Conservation (phyloP, 2,113 vertebrate species). For the Lamprotornis superbus region DNA sequence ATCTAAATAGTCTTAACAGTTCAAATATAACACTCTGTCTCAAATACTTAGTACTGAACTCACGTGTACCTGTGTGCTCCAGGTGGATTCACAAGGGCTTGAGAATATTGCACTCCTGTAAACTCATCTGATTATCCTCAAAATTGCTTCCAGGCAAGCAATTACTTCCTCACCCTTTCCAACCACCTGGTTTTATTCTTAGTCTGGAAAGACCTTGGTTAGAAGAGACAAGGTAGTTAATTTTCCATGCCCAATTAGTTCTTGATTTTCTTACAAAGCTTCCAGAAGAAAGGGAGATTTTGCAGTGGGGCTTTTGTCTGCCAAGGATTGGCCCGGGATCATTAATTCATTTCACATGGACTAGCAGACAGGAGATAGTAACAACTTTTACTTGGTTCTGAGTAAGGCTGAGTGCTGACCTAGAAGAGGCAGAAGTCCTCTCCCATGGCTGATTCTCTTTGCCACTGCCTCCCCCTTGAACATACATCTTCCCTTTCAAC, state of each 20-base stretch:
- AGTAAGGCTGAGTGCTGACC: background rate
- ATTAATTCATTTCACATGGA: background rate
- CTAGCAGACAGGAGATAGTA: background rate
- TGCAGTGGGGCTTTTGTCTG: background rate
- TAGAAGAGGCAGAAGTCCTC: background rate
- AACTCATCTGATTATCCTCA: background rate
- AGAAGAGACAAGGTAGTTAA: background rate
- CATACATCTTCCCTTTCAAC: background rate
- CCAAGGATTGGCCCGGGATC: background rate
- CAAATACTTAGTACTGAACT: background rate
- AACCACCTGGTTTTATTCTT: background rate
- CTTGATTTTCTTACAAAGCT: background rate
- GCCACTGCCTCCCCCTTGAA: background rate
- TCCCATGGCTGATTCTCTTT: background rate
- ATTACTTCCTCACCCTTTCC: background rate
- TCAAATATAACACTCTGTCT: background rate
- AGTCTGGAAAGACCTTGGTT: background rate
- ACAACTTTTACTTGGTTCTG: background rate
- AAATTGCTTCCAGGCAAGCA: background rate
- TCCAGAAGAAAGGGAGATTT: background rate
- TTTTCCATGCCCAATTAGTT: background rate
- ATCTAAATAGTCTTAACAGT: background rate
- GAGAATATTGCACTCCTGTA: rapidly evolving
- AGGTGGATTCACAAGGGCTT: background rate
- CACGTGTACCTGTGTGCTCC: background rate